Evolutionary conservation across 2,888 invertebrate genomes (phyloP).

Genomic region (Drosophila picticornis): DNA sequence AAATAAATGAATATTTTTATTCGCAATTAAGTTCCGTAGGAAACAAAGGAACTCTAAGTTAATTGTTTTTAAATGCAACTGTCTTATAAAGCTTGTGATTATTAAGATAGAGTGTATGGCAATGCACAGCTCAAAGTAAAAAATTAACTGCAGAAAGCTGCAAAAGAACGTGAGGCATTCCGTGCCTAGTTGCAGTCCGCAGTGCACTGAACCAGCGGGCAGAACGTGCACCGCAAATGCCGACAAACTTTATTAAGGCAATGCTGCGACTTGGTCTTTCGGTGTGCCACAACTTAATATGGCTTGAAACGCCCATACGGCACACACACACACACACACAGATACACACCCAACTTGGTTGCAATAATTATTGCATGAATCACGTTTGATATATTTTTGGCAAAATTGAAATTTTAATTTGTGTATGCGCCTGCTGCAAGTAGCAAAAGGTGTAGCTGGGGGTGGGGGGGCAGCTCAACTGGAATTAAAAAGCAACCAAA

Average conservation of each 20-base stretch:
- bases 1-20: background rate
- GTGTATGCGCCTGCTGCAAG: constrained; percentile 59
- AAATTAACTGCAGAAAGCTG: constrained; percentile 38
- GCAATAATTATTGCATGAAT: constrained; percentile 83
- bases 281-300: constrained; percentile 77
- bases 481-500: constrained; percentile 55
- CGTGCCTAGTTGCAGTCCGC: constrained; percentile 53
- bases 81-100: background rate
- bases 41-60: background rate
- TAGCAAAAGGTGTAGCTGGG: too few relatives aligned
- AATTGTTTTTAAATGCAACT: background rate
- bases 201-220: constrained; percentile 1
- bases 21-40: background rate
- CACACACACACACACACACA: constrained; percentile 27
- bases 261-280: constrained; percentile 56
- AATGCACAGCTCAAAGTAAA: constrained; percentile 25
- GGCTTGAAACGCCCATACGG: constrained; percentile 61
- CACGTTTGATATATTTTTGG: constrained; percentile 84
- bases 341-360: constrained; percentile 51
- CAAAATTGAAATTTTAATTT: constrained; percentile 84
- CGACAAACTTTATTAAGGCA: constrained; percentile 67
- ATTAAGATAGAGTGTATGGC: constrained; percentile 21
- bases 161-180: constrained; percentile 27
- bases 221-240: constrained; percentile 62
- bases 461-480: constrained; percentile 1